These are phyloP conservation scores for Thera obeliscata DNA, from an alignment of 2,888 invertebrate genomes.

Conservation along the genomic window DNA sequence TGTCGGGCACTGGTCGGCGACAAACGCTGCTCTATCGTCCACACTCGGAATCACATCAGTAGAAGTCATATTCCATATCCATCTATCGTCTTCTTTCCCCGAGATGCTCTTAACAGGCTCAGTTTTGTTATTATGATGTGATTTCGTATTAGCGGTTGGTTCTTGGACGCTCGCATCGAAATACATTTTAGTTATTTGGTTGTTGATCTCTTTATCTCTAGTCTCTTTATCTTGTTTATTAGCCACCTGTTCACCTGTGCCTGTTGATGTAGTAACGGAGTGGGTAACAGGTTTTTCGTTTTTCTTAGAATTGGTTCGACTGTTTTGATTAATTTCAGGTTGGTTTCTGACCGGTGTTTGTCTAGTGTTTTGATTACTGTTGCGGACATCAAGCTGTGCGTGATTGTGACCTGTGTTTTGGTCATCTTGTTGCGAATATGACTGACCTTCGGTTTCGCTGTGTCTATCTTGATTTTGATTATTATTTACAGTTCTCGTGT, in stretches of 20 bases:
- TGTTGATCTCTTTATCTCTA: constrained; percentile 18
- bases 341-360: background rate
- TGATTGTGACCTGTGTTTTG: constrained; percentile 1
- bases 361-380: constrained; percentile 10
- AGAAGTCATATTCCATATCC: constrained; percentile 39
- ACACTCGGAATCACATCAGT: constrained; percentile 31
- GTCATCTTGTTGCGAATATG: background rate
- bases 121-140: constrained; percentile 37
- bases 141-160: constrained; percentile 10
- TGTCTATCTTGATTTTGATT: constrained; percentile 4
- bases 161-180: constrained; percentile 20
- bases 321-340: constrained; percentile 10
- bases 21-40: constrained; percentile 49
- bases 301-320: background rate
- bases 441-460: constrained; percentile 5
- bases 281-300: constrained; percentile 2
- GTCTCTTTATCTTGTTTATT: constrained; percentile 12
- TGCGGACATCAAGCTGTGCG: background rate
- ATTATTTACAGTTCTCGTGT: background rate
- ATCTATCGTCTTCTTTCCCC: constrained; percentile 32
- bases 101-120: constrained; percentile 14
- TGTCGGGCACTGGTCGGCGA: constrained; percentile 46
- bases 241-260: background rate
- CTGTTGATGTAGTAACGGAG: background rate
- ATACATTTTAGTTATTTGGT: constrained; percentile 21